phyloP scores from a whole-genome alignment of 1,140 invertebrate species.

The Amphibalanus amphitrite region DNA sequence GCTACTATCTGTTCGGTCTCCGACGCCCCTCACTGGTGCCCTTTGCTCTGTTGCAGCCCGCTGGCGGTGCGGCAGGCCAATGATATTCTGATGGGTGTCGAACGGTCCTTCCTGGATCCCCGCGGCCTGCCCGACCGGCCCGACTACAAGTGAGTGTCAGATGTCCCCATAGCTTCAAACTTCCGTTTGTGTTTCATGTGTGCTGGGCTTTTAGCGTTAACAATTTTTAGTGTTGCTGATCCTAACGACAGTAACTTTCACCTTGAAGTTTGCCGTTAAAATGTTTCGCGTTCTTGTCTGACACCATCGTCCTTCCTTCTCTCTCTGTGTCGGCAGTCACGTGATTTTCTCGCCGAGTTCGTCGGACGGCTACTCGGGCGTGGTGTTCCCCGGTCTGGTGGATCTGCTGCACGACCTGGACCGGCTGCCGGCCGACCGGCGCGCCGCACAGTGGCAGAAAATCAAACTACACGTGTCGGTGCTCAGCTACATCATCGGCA shows the following conservation, averaged over 20 bases:
- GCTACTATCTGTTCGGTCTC: too few relatives aligned
- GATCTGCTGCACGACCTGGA: constrained; percentile 19
- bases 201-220: background rate
- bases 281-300: background rate
- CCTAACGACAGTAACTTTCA: background rate
- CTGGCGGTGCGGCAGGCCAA: constrained; percentile 6
- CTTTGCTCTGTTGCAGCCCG: constrained; percentile 3
- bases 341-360: constrained; percentile 27
- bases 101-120: constrained; percentile 9
- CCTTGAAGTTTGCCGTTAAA: background rate
- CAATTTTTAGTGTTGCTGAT: background rate
- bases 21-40: too few relatives aligned
- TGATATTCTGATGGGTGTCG: constrained; percentile 10
- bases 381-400: constrained; percentile 28
- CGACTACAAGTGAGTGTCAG: constrained; percentile 5
- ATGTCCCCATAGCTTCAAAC: too few relatives aligned
- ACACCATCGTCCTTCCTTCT: background rate
- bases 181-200: too few relatives aligned
- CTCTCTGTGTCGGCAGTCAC: constrained; percentile 22
- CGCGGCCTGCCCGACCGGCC: constrained; percentile 7
- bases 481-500: too few relatives aligned
- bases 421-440: constrained; percentile 8
- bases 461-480: background rate
- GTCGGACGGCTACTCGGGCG: constrained; percentile 26
- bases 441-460: constrained; percentile 15